Evolutionary conservation across 2,888 invertebrate genomes (phyloP).

Genomic region (Tetropium fuscum): DNA sequence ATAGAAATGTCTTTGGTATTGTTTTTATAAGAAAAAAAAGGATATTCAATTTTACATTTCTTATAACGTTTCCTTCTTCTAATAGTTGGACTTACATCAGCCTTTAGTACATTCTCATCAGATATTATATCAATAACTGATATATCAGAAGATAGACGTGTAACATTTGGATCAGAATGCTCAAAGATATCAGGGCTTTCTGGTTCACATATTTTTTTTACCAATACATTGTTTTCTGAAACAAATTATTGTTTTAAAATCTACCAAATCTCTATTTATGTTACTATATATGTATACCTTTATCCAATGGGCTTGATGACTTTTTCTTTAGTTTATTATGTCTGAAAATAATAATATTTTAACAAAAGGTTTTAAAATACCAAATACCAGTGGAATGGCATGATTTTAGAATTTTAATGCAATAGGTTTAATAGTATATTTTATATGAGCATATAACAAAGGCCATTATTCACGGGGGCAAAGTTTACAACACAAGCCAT

Average conservation of each 20-base stretch:
- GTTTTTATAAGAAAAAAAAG: too few relatives aligned
- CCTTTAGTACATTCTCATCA: conserved; percentile 25
- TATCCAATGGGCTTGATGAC: conserved; percentile 15
- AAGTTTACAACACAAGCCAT: too few relatives aligned
- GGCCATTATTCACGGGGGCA: too few relatives aligned
- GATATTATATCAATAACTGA: conserved; percentile 26
- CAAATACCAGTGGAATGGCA: too few relatives aligned
- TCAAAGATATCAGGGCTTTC: conserved; percentile 38
- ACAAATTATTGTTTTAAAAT: background rate
- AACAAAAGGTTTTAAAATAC: too few relatives aligned
- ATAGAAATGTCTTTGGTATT: too few relatives aligned
- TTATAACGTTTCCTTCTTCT: conserved; percentile 33
- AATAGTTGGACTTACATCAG: conserved; percentile 7
- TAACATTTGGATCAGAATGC: conserved; percentile 17
- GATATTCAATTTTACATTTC: background rate
- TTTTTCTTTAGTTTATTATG: background rate
- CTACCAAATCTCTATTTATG: too few relatives aligned
- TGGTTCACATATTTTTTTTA: too few relatives aligned
- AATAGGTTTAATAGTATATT: too few relatives aligned
- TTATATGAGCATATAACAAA: too few relatives aligned
- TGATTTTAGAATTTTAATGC: too few relatives aligned
- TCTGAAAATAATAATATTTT: too few relatives aligned
- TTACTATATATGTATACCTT: conserved; percentile 9
- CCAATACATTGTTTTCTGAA: conserved; percentile 14
- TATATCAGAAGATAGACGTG: background rate